Percentiles rank a stretch among this genome's conserved stretches.
Conservation (phyloP, 2,113 vertebrate species). For the Ranitomeya variabilis region DNA sequence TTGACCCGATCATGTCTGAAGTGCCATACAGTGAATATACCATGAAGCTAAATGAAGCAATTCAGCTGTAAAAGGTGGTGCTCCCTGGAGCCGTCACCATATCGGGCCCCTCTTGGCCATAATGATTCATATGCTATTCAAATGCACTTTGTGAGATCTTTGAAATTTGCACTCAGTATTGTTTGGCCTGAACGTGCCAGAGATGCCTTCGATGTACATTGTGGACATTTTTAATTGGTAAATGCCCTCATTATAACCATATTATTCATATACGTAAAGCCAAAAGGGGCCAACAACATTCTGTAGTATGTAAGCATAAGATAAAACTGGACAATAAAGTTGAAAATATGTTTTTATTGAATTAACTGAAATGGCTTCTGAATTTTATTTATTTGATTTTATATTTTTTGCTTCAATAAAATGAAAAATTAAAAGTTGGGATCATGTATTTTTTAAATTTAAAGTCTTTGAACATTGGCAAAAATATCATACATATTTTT, state of each 20-base stretch:
- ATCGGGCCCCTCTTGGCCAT: background rate
- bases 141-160: conserved; percentile 34
- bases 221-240: background rate
- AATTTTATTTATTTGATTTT: conserved; percentile 43
- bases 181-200: background rate
- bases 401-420: conserved; percentile 54
- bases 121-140: conserved; percentile 17
- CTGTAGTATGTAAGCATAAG: background rate
- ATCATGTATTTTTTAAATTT: background rate
- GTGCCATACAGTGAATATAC: background rate
- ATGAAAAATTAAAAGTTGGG: background rate
- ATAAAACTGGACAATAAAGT: no score
- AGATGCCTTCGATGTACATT: conserved; percentile 22
- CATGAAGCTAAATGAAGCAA: background rate
- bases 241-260: background rate
- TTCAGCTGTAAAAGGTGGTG: background rate
- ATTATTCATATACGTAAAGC: background rate
- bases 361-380: background rate
- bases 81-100: background rate
- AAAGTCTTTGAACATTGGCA: no score
- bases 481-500: no score
- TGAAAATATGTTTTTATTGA: background rate
- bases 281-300: background rate
- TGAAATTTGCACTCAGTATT: conserved; percentile 31
- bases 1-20: background rate